These are phyloP conservation scores for Rhea americana DNA, from an alignment of 2,113 vertebrate species.

Conservation along the genomic window DNA sequence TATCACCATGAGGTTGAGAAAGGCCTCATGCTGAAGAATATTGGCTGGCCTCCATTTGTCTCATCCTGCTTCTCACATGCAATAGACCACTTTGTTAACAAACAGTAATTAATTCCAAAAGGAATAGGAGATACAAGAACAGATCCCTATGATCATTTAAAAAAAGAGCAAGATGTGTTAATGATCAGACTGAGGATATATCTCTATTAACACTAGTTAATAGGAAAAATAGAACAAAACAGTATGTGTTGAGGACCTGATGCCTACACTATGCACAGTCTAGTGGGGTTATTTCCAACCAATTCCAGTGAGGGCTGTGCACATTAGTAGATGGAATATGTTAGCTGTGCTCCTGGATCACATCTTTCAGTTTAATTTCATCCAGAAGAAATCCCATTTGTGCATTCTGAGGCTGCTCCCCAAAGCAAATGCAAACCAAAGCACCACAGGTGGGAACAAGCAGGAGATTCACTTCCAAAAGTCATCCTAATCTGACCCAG, in stretches of 20 bases:
- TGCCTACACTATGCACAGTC: neutral
- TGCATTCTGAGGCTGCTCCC: neutral
- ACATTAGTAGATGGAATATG: neutral
- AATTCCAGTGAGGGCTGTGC: neutral
- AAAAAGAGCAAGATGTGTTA: neutral
- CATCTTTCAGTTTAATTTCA: neutral
- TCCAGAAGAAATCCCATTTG: neutral
- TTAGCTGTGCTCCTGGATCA: neutral
- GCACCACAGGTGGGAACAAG: neutral
- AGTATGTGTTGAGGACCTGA: neutral
- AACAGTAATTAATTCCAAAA: constrained; percentile 44
- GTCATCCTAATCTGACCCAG: neutral
- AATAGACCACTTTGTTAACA: constrained; percentile 31
- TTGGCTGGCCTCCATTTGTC: constrained; percentile 41
- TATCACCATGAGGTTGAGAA: constrained; percentile 38
- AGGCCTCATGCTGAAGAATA: constrained; percentile 18
- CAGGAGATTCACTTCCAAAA: neutral
- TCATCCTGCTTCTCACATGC: constrained; percentile 32
- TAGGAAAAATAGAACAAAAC: neutral
- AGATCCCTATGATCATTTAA: neutral
- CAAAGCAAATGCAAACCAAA: neutral
- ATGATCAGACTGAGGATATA: neutral
- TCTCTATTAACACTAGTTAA: neutral
- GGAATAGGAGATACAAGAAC: neutral
- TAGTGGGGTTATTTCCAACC: neutral